These are phyloP conservation scores for Magallana nippona DNA, from an alignment of 2,888 invertebrate genomes.

Conservation along the genomic window DNA sequence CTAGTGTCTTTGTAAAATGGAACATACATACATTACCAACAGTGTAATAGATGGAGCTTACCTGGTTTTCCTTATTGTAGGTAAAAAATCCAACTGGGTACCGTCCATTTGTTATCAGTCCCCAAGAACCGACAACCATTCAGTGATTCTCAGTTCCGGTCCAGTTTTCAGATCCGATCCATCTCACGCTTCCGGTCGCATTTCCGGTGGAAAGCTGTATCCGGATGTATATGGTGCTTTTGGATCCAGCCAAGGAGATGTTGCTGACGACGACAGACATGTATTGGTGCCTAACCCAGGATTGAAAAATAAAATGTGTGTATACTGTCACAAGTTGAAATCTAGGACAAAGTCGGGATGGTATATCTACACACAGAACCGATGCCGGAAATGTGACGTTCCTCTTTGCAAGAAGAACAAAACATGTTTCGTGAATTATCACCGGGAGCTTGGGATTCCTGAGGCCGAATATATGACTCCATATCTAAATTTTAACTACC, in stretches of 20 bases:
- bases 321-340: conserved; percentile 34
- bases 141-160: conserved; percentile 1
- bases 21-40: too few relatives aligned
- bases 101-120: not conserved
- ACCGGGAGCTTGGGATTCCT: conserved; percentile 19
- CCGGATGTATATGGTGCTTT: not conserved
- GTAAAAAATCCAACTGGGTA: conserved; percentile 14
- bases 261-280: not conserved
- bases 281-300: conserved; percentile 19
- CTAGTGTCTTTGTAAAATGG: too few relatives aligned
- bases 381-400: conserved; percentile 39
- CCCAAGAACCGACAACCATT: not conserved
- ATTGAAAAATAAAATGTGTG: conserved; percentile 36
- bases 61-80: conserved; percentile 23
- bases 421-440: conserved; percentile 38
- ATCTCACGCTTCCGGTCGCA: not conserved
- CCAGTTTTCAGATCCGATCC: not conserved
- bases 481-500: conserved; percentile 4
- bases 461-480: conserved; percentile 16
- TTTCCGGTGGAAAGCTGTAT: not conserved
- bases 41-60: not conserved
- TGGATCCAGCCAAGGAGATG: not conserved
- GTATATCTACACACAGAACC: conserved; percentile 37
- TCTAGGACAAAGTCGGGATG: conserved; percentile 42
- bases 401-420: conserved; percentile 42